phyloP scores from a whole-genome alignment of 2,888 invertebrate genomes.

The Heteropelma amictum region DNA sequence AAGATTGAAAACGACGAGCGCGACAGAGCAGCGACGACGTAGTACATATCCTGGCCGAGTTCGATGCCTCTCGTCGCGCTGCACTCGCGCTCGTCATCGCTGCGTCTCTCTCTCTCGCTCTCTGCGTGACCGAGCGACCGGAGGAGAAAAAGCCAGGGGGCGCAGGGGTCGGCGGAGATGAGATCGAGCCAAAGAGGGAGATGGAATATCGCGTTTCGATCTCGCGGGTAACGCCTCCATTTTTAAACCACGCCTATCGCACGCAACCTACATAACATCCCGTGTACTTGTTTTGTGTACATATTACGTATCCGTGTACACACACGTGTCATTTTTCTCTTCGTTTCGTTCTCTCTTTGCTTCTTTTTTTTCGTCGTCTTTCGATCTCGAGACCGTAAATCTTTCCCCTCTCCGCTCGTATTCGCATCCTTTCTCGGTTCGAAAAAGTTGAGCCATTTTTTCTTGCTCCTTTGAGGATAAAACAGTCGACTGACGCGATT shows the following conservation, averaged over 20 bases:
- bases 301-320: background rate
- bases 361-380: too few relatives aligned
- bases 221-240: slow-evolving; percentile 69
- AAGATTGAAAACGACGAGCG: too few relatives aligned
- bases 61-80: slow-evolving; percentile 74
- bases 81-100: slow-evolving; percentile 32
- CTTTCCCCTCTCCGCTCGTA: too few relatives aligned
- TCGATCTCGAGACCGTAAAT: too few relatives aligned
- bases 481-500: too few relatives aligned
- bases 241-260: slow-evolving; percentile 76
- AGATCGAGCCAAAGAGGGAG: slow-evolving; percentile 66
- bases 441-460: too few relatives aligned
- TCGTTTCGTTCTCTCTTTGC: too few relatives aligned
- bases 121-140: slow-evolving; percentile 36
- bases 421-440: too few relatives aligned
- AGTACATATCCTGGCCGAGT: slow-evolving; percentile 69
- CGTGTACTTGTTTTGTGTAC: slow-evolving; percentile 13
- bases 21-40: background rate
- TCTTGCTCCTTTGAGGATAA: too few relatives aligned
- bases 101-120: slow-evolving; percentile 12
- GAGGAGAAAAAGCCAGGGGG: slow-evolving; percentile 1
- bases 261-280: slow-evolving; percentile 64
- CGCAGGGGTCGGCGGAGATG: slow-evolving; percentile 39
- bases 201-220: slow-evolving; percentile 64
- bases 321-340: too few relatives aligned